Base-by-base conservation (phyloP, 2,888 invertebrate species). In the Furcula furcula region DNA sequence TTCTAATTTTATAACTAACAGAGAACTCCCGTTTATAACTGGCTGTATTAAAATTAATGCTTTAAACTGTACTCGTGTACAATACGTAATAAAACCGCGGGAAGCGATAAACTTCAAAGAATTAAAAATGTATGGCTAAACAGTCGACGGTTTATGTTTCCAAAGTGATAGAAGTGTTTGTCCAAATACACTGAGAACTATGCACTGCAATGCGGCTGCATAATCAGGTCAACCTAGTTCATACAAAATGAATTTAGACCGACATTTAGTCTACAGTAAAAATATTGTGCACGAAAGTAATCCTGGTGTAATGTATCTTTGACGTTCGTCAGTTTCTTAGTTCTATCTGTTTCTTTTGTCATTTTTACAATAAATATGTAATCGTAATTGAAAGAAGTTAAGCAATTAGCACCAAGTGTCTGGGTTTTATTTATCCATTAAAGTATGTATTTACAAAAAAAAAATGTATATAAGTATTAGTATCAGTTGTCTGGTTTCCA, bases 151-250 rank as follows among this genome's bases (percentile, higher is more conserved):
- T 41, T 46, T 40, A 29, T 40, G 25, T 18, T 36, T 32, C 4
- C 25, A 31, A 34, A 37, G 29, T 43, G 31, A 40, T 47, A 42
- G 7, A 42, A 51, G 50, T 45, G 46, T 31, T 47, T 51, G 34
- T 47, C 47, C 43, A 53, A 56, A 57, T 40, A 38, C 45, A 41
- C 39, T 42, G 44, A 54, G 53, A 62, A n/a, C n/a, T n/a, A n/a
- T 46, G 36, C 41, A 51, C 65, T 66, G 64, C 66, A 65, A 51
- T 66, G 66, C 66, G 59, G 62, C 47, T 55, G 53, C 53, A 56
- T 59, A 66, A 65, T 64, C 58, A 60, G 62, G 62, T 62, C 65
- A 55, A 60, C 51, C 43, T 51, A 36, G 40, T 46, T 46, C 43
- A 32, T 40, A 44, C 36, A 20, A 45, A 43, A 40, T 46, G 34